Evolutionary conservation across 2,888 invertebrate species (phyloP), one percentile per base, ranked within the genome.

Genomic region (Drosophila infuscata): DNA sequence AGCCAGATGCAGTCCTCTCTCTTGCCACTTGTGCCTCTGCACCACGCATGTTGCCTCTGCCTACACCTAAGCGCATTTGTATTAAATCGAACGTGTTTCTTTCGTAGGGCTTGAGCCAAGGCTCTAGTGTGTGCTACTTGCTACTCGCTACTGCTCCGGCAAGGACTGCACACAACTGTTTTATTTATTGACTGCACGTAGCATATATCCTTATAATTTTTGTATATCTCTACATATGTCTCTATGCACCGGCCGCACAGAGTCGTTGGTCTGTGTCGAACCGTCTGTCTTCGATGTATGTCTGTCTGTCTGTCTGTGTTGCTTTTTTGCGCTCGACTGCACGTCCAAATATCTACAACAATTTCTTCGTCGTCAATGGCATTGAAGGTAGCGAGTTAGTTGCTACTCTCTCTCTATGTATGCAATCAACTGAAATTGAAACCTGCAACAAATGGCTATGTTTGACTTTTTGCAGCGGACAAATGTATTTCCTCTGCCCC

Each of bases 121-220:
- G 68, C 58, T 59, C 61, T 61, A 49, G 67, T 60, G 33, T 54
- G 61, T 38, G 49, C 20, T 61, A 51, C 63, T 58, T 64, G 62
- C 60, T 64, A 30, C 48, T 70, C 32, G 49, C 60, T 64, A 30
- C 48, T 70, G 68, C 57, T 60, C 12, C 57, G 41, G 72, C 69
- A 70, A 79, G 83, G 68, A 74, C 64, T 80, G 69, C 82, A 83
- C 81, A 73, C 60, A 78, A 84, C 85, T 89, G 89, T 88, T 89
- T 89, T 89, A 86, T 89, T 86, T 86, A 86, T 86, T 86, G 88
- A 89, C 88, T 88, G 82, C 85, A 86, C 85, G 85, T 86, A 88
- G 85, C 88, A 69, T 85, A 89, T 88, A 88, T 86, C 82, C 85
- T 82, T 86, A 86, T 89, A 89, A 88, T 89, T 89, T 86, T 89